A percentile compares a stretch with the other conserved stretches of the same genome.
phyloP scores from a whole-genome alignment of 2,888 invertebrate genomes.

The Mesorhabditis spiculigera region DNA sequence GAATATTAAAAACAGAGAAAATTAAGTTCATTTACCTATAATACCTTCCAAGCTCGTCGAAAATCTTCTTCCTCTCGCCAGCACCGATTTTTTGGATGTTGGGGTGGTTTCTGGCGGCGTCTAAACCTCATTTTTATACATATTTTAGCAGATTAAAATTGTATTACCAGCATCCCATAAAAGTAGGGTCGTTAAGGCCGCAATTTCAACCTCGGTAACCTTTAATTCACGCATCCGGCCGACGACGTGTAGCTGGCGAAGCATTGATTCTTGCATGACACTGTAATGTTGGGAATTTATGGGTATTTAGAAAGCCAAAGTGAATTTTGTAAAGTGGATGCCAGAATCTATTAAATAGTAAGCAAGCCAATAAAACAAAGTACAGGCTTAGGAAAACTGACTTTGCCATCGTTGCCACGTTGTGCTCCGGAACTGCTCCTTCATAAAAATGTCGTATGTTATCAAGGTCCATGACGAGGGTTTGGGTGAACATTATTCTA shows the following conservation, averaged over 20 bases:
- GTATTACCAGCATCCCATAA: not conserved
- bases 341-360: too few relatives aligned
- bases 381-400: not conserved
- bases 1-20: not conserved
- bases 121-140: not conserved
- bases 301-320: too few relatives aligned
- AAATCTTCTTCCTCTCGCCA: not conserved
- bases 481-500: conserved; percentile 4
- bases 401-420: not conserved
- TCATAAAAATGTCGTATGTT: conserved; percentile 3
- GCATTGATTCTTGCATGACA: not conserved
- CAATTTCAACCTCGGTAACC: not conserved
- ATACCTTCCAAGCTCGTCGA: not conserved
- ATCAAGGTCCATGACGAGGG: not conserved
- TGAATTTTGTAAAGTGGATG: too few relatives aligned
- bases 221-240: not conserved
- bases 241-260: not conserved
- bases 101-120: not conserved
- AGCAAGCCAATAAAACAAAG: too few relatives aligned
- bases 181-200: not conserved
- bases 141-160: not conserved
- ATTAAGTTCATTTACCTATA: not conserved
- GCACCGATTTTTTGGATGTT: not conserved
- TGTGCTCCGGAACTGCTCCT: not conserved
- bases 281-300: not conserved